Conservation (phyloP, 2,797 vertebrate species). For the Spea hammondii region DNA sequence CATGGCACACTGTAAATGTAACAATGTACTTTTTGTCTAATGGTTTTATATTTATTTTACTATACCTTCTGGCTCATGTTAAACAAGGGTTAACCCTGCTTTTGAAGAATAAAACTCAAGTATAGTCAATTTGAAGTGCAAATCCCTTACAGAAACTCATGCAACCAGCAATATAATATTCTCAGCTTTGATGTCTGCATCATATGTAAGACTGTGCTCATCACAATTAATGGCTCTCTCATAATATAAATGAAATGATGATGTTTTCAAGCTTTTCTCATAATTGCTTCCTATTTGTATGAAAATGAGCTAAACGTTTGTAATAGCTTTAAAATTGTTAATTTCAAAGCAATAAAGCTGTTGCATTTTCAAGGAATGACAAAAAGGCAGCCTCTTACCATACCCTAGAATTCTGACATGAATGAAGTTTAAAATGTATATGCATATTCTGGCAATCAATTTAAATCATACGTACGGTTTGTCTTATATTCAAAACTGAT, state of each 20-base stretch:
- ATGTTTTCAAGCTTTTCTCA: slow-evolving; percentile 51
- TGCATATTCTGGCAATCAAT: neutral
- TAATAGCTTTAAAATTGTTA: slow-evolving; percentile 6
- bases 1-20: too few species aligned
- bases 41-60: too few species aligned
- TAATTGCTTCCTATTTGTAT: slow-evolving; percentile 9
- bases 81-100: too few species aligned
- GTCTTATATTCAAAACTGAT: neutral
- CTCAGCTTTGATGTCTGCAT: neutral
- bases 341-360: slow-evolving; percentile 11
- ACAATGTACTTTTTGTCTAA: too few species aligned
- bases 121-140: too few species aligned
- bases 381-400: neutral
- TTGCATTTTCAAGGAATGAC: neutral
- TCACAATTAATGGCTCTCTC: slow-evolving; percentile 7
- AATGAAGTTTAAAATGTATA: neutral
- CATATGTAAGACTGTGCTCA: slow-evolving; percentile 21
- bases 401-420: neutral
- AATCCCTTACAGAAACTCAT: too few species aligned
- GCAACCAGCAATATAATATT: neutral
- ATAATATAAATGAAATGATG: slow-evolving; percentile 28
- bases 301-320: slow-evolving; percentile 8
- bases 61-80: too few species aligned
- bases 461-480: slow-evolving; percentile 2
- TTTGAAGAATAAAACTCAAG: too few species aligned